A percentile compares a stretch with the other conserved stretches of the same genome.
phyloP scores from a whole-genome alignment of 2,797 vertebrate species.

The Pampus argenteus region DNA sequence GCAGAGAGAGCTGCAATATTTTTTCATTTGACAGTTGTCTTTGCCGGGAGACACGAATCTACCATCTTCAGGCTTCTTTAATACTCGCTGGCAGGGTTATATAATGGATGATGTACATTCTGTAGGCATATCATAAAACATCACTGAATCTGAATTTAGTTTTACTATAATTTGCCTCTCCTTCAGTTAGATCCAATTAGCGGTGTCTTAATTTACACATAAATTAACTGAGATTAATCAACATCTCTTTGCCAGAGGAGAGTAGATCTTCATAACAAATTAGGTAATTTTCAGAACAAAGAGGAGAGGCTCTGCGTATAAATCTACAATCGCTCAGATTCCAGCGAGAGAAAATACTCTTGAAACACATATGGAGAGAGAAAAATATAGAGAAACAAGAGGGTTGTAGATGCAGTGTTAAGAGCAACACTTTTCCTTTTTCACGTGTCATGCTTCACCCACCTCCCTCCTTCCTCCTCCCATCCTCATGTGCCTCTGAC shows the following conservation, averaged over 20 bases:
- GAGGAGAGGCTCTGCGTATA: constrained; percentile 28
- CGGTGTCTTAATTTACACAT: constrained; percentile 69
- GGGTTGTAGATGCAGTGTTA: constrained; percentile 71
- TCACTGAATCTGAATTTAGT: constrained; percentile 44
- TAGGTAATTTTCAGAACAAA: constrained; percentile 63
- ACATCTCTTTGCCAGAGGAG: constrained; percentile 56
- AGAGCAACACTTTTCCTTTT: constrained; percentile 77
- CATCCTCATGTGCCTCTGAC: constrained; percentile 83
- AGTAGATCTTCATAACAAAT: constrained; percentile 55
- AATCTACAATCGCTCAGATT: constrained; percentile 43
- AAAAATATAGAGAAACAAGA: constrained; percentile 56
- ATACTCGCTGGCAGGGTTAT: constrained; percentile 28
- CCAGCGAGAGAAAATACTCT: constrained; percentile 33
- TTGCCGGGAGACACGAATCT: constrained; percentile 14
- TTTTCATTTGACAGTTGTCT: constrained; percentile 7
- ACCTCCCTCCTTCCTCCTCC: constrained; percentile 80
- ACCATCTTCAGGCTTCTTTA: neutral
- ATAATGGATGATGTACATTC: constrained; percentile 44
- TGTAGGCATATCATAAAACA: constrained; percentile 49
- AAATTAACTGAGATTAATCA: constrained; percentile 72
- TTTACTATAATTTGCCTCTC: constrained; percentile 39
- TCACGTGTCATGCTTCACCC: constrained; percentile 84
- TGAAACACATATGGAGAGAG: constrained; percentile 25
- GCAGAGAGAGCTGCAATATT: constrained; percentile 19
- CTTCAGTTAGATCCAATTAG: constrained; percentile 61